Evolutionary conservation across 2,888 invertebrate genomes (phyloP), one percentile per base, ranked within the genome.

Genomic region (Strigamia crassipes): DNA sequence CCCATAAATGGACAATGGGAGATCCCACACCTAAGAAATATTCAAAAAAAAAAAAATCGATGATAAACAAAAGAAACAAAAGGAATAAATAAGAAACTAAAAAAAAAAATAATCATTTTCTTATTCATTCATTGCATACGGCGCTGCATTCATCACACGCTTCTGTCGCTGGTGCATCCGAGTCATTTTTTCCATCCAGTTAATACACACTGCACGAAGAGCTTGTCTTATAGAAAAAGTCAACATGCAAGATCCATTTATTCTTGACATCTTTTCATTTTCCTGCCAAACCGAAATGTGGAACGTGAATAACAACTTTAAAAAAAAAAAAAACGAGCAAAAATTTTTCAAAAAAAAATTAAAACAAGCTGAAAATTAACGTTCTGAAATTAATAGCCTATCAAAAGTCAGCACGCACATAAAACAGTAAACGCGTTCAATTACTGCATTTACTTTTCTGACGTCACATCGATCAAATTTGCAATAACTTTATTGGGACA

Each of bases 231-330:
- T n/a, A 21, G 61, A 61, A 61, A 61, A 61, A 61, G 61, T n/a
- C 61, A 23, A 61, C 61, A 61, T 61, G 61, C 61, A 61, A 61
- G 61, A 61, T 61, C 61, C 61, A 61, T 61, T 61, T 61, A 61
- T 61, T 61, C 21, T 21, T 61, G 61, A 61, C 61, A 61, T 61
- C 61, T 61, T 61, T 61, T 61, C 61, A 61, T 61, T 61, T 61
- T 61, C 21, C 3, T 61, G 61, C 61, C 21, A 56, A 56, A 56
- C 12, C 27, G 21, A 56, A 56, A 56, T 9, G 18, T 61, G 61
- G 21, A 61, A 61, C 61, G 61, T 61, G 61, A 61, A 61, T 18
- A 61, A 61, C 61, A 61, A 61, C 2, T 61, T 61, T 21, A 61
- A 61, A 61, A 61, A 61, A 61, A 4, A 8, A 21, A 61, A 21